Evolutionary conservation across 2,888 invertebrate species (phyloP), one percentile per base, ranked within the genome.

Genomic region (Eupithecia pulchellata): DNA sequence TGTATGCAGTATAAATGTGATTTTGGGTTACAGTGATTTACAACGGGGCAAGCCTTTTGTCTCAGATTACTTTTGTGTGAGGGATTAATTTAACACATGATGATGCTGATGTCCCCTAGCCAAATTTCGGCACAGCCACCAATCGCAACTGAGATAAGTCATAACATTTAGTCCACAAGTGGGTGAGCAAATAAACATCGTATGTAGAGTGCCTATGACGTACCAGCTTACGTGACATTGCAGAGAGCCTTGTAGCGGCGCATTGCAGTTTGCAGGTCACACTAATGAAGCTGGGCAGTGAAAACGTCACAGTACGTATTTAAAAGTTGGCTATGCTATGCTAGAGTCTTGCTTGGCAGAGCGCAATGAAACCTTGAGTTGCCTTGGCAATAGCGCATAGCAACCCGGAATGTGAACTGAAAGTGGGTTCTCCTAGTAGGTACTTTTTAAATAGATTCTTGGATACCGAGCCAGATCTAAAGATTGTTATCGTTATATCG

Each of bases 371-470:
- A 60, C n/a, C 57, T 29, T 55, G n/a, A 14, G 29, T 52, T 30
- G 65, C 65, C 65, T 61, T 32, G 57, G 32, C 42, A 29, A 34
- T 66, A 34, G 1, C 52, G 36, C 47, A 13, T 70, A 63, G 67
- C 64, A 69, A 67, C 42, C 39, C 34, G 58, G n/a, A 60, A 60
- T 29, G 58, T 30, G n/a, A 8, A 29, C 9, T 58, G 30, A 58
- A 4, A 58, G 29, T 58, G 11, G 9, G 17, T 29, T 30, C 30
- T 32, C 4, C 52, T 25, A 13, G 25, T 47, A 47, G 8, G 17
- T 17, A n/a, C 0, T 47, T 20, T 4, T 11, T 20, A 47, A 20
- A 47, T 20, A 47, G 20, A 20, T 47, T 47, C 11, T 47, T 20
- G 20, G n/a, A n/a, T n/a, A 6, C 17, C 4, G 0, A 47, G 9